Evolutionary conservation across 2,797 vertebrate species (phyloP), one percentile per base, ranked within the genome.

Genomic region (Hemitrygon akajei): DNA sequence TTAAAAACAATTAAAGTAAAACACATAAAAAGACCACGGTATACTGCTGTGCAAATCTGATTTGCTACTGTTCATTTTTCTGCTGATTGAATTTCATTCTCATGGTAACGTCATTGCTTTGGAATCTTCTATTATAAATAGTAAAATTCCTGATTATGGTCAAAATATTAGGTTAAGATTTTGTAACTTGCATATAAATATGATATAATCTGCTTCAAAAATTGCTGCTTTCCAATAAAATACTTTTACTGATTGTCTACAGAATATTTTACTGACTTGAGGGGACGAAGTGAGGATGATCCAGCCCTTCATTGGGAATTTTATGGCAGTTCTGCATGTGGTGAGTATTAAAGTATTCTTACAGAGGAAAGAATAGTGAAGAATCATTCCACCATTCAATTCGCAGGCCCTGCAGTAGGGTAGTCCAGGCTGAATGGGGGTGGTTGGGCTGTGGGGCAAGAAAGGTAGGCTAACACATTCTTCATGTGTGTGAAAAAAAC

Each of bases 241-340:
- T n/a, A 82, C 63, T 58, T 60, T 81, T 93, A 89, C 94, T 93
- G 18, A 56, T 93, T 76, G 25, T 71, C 63, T 93, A 47, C 47
- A 99, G 99, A 99, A 95, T 99, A 99, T 95, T 98, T 99, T 94
- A 97, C 95, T 0, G 99, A 99, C 95, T 97, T 99, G 94, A 98
- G 98, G 95, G 98, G 98, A 30, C 97, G 98, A 79, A 95, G 95
- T 27, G 98, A 98, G 0, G 97, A 97, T 12, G 98, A 99, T 94
- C 96, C 97, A 75, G 95, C 94, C 75, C 96, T 98, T 47, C 97
- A 97, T 34, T 99, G 99, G 99, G 98, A 99, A 94, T 99, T 99
- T 95, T 98, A 98, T 96, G 98, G 98, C 96, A 99, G 98, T 96
- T 97, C 98, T 0, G 97, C 98, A 56, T 97, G 99, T 12, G 98